Evolutionary conservation across 2,113 vertebrate genomes (phyloP), one percentile per base, ranked within the genome.

Genomic region (Sturnira hondurensis): DNA sequence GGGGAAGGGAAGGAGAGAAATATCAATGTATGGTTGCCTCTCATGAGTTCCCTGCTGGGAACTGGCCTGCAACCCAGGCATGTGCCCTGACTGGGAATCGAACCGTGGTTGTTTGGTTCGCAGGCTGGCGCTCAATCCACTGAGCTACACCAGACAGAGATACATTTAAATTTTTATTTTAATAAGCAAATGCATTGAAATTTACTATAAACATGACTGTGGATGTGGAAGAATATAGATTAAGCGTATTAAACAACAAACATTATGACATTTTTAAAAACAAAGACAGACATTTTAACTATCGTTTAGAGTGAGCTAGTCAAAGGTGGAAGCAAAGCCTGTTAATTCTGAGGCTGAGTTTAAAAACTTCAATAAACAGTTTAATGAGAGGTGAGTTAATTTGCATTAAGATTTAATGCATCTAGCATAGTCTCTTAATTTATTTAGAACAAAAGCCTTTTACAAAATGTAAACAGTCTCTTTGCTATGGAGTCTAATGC

Each of bases 391-490:
- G 33, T 94, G 76, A 84, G 28, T 93, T 86, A 80, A 71, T 94
- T 96, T 94, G 56, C 68, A 76, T 5, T 74, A 71, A 93, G 19
- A 93, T 76, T 94, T 96, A 94, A 95, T 89, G 67, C 31, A 73
- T 73, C 61, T 92, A 70, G 20, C 56, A n/a, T 78, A 86, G 58
- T 19, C 13, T 36, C 93, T 41, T 94, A 95, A 77, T 77, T 97
- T 96, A 50, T 71, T 74, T 89, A 84, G 74, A 94, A 89, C 71
- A 97, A 73, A 94, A 89, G 12, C 54, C 47, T 83, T 98, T 94
- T 92, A n/a, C 5, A 58, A 81, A 93, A 74, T 73, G 22, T 97
- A 95, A 92, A 96, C n/a, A 96, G 15, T 84, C 11, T 89, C 28
- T 26, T 43, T 96, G 26, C 56, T 89, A 47, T 5, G 8, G 56